These are phyloP conservation scores for Nomada lathburiana DNA, from an alignment of 2,888 invertebrate genomes.

Conservation along the genomic window DNA sequence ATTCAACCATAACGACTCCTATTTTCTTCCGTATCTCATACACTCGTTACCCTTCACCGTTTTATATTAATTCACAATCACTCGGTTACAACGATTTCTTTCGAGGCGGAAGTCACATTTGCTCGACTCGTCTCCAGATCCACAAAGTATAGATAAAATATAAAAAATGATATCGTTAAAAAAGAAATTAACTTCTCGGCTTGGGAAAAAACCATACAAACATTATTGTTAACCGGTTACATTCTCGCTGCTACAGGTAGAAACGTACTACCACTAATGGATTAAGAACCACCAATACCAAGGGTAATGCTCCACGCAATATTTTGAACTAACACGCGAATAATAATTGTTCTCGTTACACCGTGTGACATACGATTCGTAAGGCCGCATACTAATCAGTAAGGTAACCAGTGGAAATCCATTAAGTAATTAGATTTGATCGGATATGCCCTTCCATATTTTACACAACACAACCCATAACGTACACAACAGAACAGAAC, in stretches of 20 bases:
- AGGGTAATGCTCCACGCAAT: neutral
- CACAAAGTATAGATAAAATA: neutral
- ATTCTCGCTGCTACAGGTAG: no score
- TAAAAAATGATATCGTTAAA: neutral
- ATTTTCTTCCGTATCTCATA: slow-evolving; percentile 39
- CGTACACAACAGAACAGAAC: no score
- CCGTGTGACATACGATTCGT: neutral
- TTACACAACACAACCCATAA: neutral
- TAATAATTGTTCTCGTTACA: neutral
- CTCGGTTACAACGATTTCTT: neutral
- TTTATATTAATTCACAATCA: slow-evolving; percentile 29
- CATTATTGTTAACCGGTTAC: neutral
- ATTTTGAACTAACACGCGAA: neutral
- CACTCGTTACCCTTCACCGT: slow-evolving; percentile 1
- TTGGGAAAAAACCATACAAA: neutral
- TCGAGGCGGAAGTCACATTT: neutral
- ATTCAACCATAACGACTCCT: slow-evolving; percentile 30
- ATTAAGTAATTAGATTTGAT: slow-evolving; percentile 14
- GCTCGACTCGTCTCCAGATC: neutral
- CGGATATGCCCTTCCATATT: neutral
- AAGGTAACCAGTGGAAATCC: neutral
- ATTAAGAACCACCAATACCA: slow-evolving; percentile 4
- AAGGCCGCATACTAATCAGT: neutral
- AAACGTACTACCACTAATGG: slow-evolving; percentile 7
- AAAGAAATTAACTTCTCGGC: neutral